These are phyloP conservation scores for Morpho helenor DNA, from an alignment of 2,888 invertebrate species.

Conservation along the genomic window DNA sequence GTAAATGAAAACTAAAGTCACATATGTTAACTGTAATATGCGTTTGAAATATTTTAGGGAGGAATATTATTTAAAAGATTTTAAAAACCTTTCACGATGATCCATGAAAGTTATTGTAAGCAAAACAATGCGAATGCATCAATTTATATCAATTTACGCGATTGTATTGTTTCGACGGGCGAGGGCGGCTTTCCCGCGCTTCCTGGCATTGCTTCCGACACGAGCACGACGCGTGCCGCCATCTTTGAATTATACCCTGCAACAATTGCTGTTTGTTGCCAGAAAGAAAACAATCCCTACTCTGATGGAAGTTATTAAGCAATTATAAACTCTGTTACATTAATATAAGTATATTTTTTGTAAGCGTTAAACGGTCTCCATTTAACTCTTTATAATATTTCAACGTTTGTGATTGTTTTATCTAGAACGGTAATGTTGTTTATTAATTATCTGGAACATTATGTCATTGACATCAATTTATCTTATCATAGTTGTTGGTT, in stretches of 20 bases:
- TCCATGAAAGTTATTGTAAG: conserved; percentile 25
- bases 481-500: no score
- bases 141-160: conserved; percentile 78
- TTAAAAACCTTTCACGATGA: conserved; percentile 29
- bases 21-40: not conserved
- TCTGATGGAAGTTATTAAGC: conserved; percentile 10
- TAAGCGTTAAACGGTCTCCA: not conserved
- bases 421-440: conserved; percentile 65
- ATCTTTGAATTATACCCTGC: conserved; percentile 70
- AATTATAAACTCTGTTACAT: conserved; percentile 29
- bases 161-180: conserved; percentile 65
- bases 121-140: conserved; percentile 61
- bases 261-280: conserved; percentile 56
- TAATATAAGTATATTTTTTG: conserved; percentile 25
- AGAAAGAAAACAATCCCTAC: conserved; percentile 44
- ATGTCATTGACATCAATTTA: no score
- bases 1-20: no score
- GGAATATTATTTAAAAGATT: not conserved
- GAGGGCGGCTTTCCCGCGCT: conserved; percentile 62
- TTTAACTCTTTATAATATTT: conserved; percentile 18
- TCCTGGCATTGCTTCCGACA: conserved; percentile 68
- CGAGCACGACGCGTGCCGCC: conserved; percentile 71
- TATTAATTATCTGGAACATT: conserved; percentile 67
- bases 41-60: not conserved
- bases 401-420: conserved; percentile 59